Evolutionary conservation across 2,888 invertebrate species (phyloP), one percentile per base, ranked within the genome.

Genomic region (Dynastes grantii): DNA sequence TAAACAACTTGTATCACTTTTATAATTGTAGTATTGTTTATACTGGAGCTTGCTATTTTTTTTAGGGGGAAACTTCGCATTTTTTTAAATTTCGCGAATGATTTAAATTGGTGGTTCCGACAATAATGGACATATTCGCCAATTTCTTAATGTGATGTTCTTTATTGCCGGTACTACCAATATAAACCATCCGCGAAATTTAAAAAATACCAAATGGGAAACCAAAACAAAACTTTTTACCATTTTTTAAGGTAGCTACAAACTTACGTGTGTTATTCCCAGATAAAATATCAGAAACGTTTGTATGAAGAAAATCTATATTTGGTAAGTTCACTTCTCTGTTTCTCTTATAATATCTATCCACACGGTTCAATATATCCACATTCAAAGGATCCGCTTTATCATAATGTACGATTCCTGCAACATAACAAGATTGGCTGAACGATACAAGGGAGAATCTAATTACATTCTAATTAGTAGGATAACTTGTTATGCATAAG

Each of bases 251-350:
- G 32, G 32, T 32, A 53, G 13, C 0, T 1, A 8, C 13, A 55
- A 61, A 77, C 77, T 67, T 68, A 77, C 77, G 40, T 40, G 78
- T 75, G 37, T 37, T 73, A 40, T 78, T 78, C 3, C 55, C 73
- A 5, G 78, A 78, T 55, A 78, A 67, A 40, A 73, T 73, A 65
- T 78, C 78, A 4, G 73, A 55, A 11, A 78, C 58, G 22, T 13
- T 65, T 27, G 27, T 55, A 13, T 75, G 45, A 5, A 32, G 16
- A 61, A 75, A 61, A 27, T 75, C 8, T 9, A 75, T 45, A 2
- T 2, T 9, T 1, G 73, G 73, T 2, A 9, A 6, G 61, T 13
- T 49, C 73, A 8, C 8, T 11, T 2, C 73, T 55, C 8, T 55
- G 63, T 16, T 13, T 2, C 73, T 55, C 8, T 55, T 65, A 45